A percentile compares a stretch with the other conserved stretches of the same genome.
Evolutionary conservation across 64 coral and sea anemone species (phyloP).

Genomic region (Pocillopora damicornis): DNA sequence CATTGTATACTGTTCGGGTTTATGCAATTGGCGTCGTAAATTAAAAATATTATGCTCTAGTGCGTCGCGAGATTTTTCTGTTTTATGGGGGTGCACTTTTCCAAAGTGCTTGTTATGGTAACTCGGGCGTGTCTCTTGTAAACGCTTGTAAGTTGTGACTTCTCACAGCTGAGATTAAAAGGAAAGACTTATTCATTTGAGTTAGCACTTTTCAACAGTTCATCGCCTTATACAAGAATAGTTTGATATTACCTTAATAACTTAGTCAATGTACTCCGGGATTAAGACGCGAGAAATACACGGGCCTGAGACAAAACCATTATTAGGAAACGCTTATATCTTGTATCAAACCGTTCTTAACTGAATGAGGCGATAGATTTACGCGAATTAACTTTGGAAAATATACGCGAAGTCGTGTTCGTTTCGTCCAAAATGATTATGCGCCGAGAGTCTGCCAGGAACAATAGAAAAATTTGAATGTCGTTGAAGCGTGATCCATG

Average conservation of each 20-base stretch:
- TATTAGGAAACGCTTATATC: slow-evolving; percentile 89
- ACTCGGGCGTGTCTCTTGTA: slow-evolving; percentile 8
- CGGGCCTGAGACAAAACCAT: slow-evolving; percentile 81
- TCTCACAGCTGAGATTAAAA: slow-evolving; percentile 44
- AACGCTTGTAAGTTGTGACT: slow-evolving; percentile 13
- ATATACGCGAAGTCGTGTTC: slow-evolving; percentile 51
- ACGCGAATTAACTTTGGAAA: slow-evolving; percentile 73
- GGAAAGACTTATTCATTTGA: slow-evolving; percentile 47
- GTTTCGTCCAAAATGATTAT: slow-evolving; percentile 16
- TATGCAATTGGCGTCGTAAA: background rate
- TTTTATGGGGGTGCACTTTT: background rate
- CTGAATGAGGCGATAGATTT: slow-evolving; percentile 83
- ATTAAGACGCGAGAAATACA: slow-evolving; percentile 90
- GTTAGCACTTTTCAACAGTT: slow-evolving; percentile 44
- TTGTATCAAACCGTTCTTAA: slow-evolving; percentile 88
- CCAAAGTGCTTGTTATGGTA: background rate
- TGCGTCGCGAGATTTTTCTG: background rate
- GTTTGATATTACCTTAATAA: slow-evolving; percentile 79
- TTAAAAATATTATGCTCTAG: background rate
- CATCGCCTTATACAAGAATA: slow-evolving; percentile 43
- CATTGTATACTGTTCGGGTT: background rate
- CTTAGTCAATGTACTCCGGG: slow-evolving; percentile 72
- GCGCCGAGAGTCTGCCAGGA: slow-evolving; percentile 32
- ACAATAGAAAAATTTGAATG: slow-evolving; percentile 72
- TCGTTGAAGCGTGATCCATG: slow-evolving; percentile 13